Evolutionary conservation across 2,797 vertebrate species (phyloP), one percentile per base, ranked within the genome.

Genomic region (Chanos chanos): DNA sequence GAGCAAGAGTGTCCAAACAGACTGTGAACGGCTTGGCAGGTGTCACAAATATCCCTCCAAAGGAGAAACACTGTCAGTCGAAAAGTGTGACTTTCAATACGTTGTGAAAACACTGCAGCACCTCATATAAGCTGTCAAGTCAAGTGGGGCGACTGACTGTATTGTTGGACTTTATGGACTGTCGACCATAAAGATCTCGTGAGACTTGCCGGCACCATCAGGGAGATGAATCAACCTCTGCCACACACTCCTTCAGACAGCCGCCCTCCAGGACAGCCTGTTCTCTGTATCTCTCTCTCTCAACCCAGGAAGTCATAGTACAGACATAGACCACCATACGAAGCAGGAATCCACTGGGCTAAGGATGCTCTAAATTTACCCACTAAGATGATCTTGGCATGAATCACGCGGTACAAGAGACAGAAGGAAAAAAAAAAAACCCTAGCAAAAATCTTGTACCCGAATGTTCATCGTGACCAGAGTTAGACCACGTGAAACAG

Each of bases 401-500:
- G 55, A 70, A 67, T 70, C 67, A 64, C 67, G 63, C 34, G 37
- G 13, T 61, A 24, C 37, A 61, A 55, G 22, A 27, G n/a, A n/a
- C n/a, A n/a, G n/a, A 19, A 57, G 70, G 45, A 64, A 31, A 58
- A 24, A 28, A 59, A 70, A 19, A 50, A 19, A 34, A 50, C 49
- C 45, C 31, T 15, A 49, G 51, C 41, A 40, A 55, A 40, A 44
- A 65, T 15, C 55, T 30, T 8, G 7, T 34, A 25, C 7, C 41
- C 21, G 54, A 59, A 43, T 56, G 44, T 39, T 51, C 44, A 25
- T 22, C 12, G 48, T 36, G 19, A 49, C 8, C 28, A 40, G 27
- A 49, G 50, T 22, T 31, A 36, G 27, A 24, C 34, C 60, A 58
- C 18, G 47, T 44, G 51, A 30, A 21, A 43, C 9, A 36, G 30